A percentile compares a stretch with the other conserved stretches of the same genome.
Conservation (phyloP, 1,140 invertebrate species). For the Muscidifurax raptorellus region DNA sequence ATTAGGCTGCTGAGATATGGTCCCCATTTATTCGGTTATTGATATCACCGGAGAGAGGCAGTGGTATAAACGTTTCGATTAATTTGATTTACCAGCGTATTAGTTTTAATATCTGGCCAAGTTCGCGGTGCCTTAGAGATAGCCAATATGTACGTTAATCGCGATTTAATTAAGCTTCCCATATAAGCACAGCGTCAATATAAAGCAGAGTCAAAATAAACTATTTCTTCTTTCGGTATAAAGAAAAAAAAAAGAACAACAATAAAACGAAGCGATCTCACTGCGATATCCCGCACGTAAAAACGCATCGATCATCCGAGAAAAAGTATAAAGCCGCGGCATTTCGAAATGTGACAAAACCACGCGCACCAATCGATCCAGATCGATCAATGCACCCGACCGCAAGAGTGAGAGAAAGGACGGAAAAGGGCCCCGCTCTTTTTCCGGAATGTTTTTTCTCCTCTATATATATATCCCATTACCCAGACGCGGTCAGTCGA, state of each 20-base stretch:
- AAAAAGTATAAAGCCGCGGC: too few relatives aligned
- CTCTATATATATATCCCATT: not conserved
- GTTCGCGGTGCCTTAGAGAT: too few relatives aligned
- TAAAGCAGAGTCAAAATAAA: not conserved
- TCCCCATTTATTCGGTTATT: too few relatives aligned
- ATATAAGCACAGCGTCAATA: too few relatives aligned
- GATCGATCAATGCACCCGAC: not conserved
- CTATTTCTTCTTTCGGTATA: not conserved
- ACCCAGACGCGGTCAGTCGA: not conserved
- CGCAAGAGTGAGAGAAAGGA: conserved; percentile 15
- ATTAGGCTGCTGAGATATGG: too few relatives aligned
- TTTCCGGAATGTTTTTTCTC: not conserved
- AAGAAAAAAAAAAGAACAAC: too few relatives aligned
- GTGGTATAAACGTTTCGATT: too few relatives aligned
- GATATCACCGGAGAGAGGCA: too few relatives aligned
- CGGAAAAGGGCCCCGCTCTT: conserved; percentile 27
- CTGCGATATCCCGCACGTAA: not conserved
- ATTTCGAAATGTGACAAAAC: not conserved
- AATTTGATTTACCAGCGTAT: too few relatives aligned
- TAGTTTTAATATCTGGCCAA: too few relatives aligned
- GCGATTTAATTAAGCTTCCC: too few relatives aligned
- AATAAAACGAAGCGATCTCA: not conserved
- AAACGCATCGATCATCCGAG: not conserved
- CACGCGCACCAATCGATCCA: not conserved
- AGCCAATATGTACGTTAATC: too few relatives aligned